Conservation (phyloP, 2,113 vertebrate species). For the Zonotrichia leucophrys region DNA sequence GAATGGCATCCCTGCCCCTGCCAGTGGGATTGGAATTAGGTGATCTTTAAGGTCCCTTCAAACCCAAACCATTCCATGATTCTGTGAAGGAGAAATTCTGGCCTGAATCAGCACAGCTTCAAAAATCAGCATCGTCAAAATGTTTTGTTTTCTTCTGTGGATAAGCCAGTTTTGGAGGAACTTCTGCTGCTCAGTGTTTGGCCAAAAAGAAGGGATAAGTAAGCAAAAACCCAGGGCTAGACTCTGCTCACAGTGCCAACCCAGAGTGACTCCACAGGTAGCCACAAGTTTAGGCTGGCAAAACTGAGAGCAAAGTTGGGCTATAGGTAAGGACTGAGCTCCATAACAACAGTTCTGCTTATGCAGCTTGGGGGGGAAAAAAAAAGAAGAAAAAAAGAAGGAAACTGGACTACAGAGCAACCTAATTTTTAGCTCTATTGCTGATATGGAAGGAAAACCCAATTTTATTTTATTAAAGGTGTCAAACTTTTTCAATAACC, state of each 20-base stretch:
- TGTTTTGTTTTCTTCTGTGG: background rate
- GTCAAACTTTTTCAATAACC: constrained; percentile 4
- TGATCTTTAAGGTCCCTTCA: background rate
- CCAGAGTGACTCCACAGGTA: background rate
- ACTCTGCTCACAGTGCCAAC: background rate
- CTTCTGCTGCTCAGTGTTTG: background rate
- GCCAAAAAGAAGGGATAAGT: background rate
- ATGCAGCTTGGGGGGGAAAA: background rate
- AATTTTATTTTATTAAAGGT: constrained; percentile 13
- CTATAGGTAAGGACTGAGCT: background rate
- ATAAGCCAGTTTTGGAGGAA: background rate
- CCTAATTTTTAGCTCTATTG: background rate
- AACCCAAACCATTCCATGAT: background rate
- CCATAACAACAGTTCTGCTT: background rate
- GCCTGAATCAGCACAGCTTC: background rate
- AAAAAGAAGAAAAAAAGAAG: background rate
- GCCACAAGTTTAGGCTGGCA: background rate
- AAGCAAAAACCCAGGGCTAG: background rate
- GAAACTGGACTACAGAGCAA: background rate
- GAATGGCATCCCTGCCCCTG: background rate
- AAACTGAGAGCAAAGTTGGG: background rate
- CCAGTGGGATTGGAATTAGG: background rate
- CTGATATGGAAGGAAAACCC: background rate
- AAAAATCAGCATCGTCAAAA: background rate
- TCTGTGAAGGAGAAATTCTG: background rate